phyloP scores from a whole-genome alignment of 2,797 vertebrate species.

The Neostethus bicornis region DNA sequence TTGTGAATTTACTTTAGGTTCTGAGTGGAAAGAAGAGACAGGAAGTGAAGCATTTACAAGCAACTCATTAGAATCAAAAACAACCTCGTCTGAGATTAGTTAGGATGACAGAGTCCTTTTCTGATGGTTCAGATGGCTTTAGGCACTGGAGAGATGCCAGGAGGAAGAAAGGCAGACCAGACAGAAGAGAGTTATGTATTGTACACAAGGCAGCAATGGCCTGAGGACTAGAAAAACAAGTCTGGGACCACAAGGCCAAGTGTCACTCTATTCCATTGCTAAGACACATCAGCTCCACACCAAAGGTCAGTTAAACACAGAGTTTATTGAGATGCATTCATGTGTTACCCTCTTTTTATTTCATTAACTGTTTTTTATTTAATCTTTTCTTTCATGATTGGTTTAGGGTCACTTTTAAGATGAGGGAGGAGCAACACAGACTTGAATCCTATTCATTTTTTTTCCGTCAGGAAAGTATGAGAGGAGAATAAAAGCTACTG shows the following conservation, averaged over 20 bases:
- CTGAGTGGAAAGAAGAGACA: constrained; percentile 31
- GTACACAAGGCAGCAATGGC: constrained; percentile 50
- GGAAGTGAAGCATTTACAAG: constrained; percentile 59
- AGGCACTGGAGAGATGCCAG: constrained; percentile 64
- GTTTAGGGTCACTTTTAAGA: constrained; percentile 7
- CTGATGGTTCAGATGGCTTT: constrained; percentile 51
- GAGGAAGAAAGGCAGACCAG: constrained; percentile 55
- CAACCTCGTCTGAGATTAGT: constrained; percentile 46
- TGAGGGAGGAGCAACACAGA: constrained; percentile 5
- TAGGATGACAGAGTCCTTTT: constrained; percentile 61
- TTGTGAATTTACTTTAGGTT: constrained; percentile 29
- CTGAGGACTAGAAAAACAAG: constrained; percentile 69
- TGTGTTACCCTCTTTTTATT: not conserved
- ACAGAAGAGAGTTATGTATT: constrained; percentile 61
- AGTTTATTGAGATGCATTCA: not conserved
- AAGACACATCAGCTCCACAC: constrained; percentile 14
- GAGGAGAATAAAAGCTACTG: not conserved
- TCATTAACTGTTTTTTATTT: not conserved
- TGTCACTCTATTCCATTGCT: constrained; percentile 40
- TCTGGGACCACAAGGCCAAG: constrained; percentile 60
- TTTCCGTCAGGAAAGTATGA: not conserved
- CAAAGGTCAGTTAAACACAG: constrained; percentile 18
- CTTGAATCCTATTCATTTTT: not conserved
- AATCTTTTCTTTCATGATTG: not conserved
- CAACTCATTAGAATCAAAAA: constrained; percentile 66